Evolutionary conservation across 2,113 vertebrate species (phyloP), one percentile per base, ranked within the genome.

Genomic region (Garra rufa): DNA sequence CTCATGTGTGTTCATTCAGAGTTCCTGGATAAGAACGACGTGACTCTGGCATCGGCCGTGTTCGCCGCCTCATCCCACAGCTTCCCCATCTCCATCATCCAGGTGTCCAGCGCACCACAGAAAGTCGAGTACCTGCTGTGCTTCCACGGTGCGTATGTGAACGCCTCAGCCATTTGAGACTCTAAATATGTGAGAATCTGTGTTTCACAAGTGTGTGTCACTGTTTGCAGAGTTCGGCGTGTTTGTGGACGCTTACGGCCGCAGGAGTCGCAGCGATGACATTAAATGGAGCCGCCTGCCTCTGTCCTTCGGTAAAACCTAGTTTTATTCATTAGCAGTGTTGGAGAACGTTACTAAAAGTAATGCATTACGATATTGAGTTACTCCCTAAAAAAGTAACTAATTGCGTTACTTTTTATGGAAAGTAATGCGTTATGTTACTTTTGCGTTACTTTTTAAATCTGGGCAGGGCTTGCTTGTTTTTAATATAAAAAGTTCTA

Each of bases 11-110:
- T 77, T n/a, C n/a, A 3, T 74, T 13, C 93, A 99, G 98, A 99
- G 91, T 99, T 99, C 92, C 93, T 99, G 92, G 98, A 99, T 91
- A 99, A 99, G 96, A 99, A 98, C 0, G 98, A 99, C 79, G 97
- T 97, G 77, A 96, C 97, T 19, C 92, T 99, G 89, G 97, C 98
- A 0, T 97, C 98, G 3, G 98, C 97, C 1, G 95, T 99, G 83
- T 99, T 99, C 77, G 97, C 98, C 6, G 95, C 97, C 1, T 98
- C 98, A 43, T 98, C 96, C 88, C 97, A 98, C 94, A 99, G 98
- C 78, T 99, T 99, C 89, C 98, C 98, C 24, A 97, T 99, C 88
- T 97, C 97, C 41, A 98, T 99, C 90, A 96, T 98, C 91, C 98
- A 99, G 92, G 97, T 99, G 92, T 98, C 97, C 87, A 92, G 95